These are phyloP conservation scores for Rhabdomys pumilio DNA, from an alignment of 2,797 vertebrate genomes.

Conservation along the genomic window DNA sequence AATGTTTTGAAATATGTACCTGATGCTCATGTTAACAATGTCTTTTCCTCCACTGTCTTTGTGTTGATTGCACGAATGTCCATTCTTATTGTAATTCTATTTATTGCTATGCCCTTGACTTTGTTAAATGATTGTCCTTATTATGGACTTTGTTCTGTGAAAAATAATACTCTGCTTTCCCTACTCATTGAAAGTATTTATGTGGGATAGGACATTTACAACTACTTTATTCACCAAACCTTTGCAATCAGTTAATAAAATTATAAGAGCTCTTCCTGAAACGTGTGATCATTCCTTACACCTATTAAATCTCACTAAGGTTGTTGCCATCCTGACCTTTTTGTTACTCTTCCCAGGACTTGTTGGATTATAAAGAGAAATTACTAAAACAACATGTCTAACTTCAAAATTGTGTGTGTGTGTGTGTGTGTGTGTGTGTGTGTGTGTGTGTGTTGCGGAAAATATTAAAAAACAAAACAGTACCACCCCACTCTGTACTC, in stretches of 20 bases:
- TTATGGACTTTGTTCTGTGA: not conserved
- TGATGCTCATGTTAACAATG: not conserved
- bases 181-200: not conserved
- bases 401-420: no score
- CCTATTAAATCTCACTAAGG: not conserved
- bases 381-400: no score
- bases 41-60: not conserved
- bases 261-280: not conserved
- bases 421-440: no score
- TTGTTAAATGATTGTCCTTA: not conserved
- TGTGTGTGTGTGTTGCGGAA: no score
- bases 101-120: no score
- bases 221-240: not conserved
- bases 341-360: no score
- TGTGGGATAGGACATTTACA: not conserved
- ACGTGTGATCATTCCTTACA: not conserved
- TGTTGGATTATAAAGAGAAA: no score
- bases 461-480: no score
- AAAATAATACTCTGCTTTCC: not conserved
- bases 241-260: not conserved
- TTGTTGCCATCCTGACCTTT: not conserved
- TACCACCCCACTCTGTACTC: no score
- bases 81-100: no score
- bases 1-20: not conserved
- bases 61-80: no score